Conservation (phyloP, 2,113 vertebrate species). For the Ardeotis arabs region DNA sequence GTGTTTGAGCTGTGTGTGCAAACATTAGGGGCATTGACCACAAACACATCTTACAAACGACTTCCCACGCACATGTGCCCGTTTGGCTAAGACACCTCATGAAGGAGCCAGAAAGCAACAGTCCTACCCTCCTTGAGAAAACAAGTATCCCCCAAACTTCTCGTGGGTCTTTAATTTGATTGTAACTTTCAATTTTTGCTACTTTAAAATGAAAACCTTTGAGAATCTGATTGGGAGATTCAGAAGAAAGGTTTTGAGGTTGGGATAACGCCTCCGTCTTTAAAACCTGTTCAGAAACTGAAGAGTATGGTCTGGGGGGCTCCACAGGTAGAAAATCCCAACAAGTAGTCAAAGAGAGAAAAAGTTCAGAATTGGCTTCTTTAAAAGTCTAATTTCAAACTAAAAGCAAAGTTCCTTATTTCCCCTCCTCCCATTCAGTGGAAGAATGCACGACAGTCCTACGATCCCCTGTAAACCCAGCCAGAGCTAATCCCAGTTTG, state of each 20-base stretch:
- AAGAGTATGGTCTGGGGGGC: neutral
- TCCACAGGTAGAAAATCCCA: rapidly evolving
- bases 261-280: neutral
- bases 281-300: neutral
- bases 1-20: neutral
- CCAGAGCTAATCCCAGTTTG: neutral
- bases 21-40: neutral
- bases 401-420: neutral
- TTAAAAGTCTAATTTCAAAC: neutral
- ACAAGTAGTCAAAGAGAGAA: neutral
- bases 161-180: neutral
- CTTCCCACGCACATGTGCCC: neutral
- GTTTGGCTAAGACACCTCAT: neutral
- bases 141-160: neutral
- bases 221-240: neutral
- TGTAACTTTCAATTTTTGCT: neutral
- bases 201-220: neutral
- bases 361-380: neutral
- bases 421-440: neutral
- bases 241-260: neutral
- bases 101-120: neutral
- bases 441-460: neutral
- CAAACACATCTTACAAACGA: neutral
- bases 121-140: neutral
- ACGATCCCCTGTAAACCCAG: neutral